Base-by-base conservation (phyloP, 2,797 vertebrate species). In the Clarias platycephalus region DNA sequence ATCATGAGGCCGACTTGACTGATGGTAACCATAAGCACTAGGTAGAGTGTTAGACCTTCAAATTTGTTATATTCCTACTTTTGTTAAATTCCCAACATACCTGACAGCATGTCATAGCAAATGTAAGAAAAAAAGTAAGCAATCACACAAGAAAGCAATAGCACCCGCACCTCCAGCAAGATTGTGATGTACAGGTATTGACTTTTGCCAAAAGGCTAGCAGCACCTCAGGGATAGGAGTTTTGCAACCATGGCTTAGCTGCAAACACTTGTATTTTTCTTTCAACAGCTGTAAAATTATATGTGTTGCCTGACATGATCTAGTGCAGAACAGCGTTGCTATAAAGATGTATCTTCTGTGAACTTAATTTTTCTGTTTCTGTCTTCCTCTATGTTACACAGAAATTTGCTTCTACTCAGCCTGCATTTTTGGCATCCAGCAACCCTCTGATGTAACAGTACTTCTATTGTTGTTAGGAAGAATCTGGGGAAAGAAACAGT, bases 351-450 rank as follows among this genome's bases (percentile, higher is more conserved):
- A 81, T 84, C 83, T 85, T 63, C 83, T 86, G 80, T 85, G 85
- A 88, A 87, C 76, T 85, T 85, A 78, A 83, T 88, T 77, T 84
- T 79, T 86, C 82, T 88, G 83, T 85, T 37, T 37, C 34, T 75
- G 84, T 86, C 81, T 74, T 58, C 63, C 16, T 60, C 72, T 87
- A 84, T 58, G 62, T 84, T 86, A 57, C 77, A 49, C 86, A 60
- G 84, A 84, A 89, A 90, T 93, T 91, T 91, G 82, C 28, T 9
- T 83, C 3, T 80, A 31, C 40, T 81, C 18, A 66, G 72, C 58
- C 55, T 67, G 44, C 7, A 18, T 18, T 75, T 83, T 72, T 87
- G 76, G 28, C 78, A 83, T 26, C 60, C 63, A 82, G 28, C 28
- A 66, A 83, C n/a, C 16, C 62, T 80, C 74, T 53, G 26, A 34